Evolutionary conservation across 2,888 invertebrate genomes (phyloP).

Genomic region (Chrysomela aeneicollis): DNA sequence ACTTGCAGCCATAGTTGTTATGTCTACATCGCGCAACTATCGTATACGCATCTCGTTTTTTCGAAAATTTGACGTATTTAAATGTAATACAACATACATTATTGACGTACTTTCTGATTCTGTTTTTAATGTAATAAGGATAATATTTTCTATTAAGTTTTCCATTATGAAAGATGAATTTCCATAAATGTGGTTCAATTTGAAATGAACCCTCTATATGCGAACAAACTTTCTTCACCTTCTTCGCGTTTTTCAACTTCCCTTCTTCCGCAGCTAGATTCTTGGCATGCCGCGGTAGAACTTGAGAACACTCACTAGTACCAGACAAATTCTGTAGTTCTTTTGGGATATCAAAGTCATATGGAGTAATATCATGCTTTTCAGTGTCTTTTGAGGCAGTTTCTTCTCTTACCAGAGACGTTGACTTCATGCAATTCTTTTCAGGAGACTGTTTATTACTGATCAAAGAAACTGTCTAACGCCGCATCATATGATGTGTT

Average conservation of each 20-base stretch:
- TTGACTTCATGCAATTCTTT: neutral
- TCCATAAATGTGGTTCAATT: constrained; percentile 10
- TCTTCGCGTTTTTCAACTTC: neutral
- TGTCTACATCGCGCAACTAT: constrained; percentile 21
- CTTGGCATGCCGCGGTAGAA: neutral
- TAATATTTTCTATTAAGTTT: constrained; percentile 20
- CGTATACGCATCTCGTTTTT: constrained; percentile 10
- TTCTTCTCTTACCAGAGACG: neutral
- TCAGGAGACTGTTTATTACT: neutral
- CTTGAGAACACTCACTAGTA: neutral
- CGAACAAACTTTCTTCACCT: neutral
- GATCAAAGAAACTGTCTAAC: no score
- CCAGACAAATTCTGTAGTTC: neutral
- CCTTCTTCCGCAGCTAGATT: neutral
- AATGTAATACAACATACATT: constrained; percentile 22
- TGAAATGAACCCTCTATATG: constrained; percentile 9
- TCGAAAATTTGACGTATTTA: constrained; percentile 18
- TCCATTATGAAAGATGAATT: constrained; percentile 20
- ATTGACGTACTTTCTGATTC: constrained; percentile 24
- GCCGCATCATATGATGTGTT: no score
- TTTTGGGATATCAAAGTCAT: neutral
- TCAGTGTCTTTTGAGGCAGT: neutral
- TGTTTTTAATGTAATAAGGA: constrained; percentile 18
- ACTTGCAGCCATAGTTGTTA: constrained; percentile 7
- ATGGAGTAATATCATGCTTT: neutral